Base-by-base conservation (phyloP, 2,797 vertebrate species). In the Parauchenoglanis ngamensis region DNA sequence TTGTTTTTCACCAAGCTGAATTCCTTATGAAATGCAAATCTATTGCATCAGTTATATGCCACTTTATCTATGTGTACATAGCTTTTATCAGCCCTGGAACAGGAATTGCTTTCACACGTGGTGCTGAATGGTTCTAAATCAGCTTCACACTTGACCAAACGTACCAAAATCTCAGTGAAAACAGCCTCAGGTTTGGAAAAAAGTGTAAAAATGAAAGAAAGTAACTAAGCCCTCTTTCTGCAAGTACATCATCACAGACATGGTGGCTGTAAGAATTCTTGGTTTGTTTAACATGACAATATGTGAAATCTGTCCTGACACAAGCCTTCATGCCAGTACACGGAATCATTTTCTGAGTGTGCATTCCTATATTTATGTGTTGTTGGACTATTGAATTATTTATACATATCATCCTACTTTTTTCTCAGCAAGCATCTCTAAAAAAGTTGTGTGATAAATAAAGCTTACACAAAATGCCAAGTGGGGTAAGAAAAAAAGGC, bases 131-230 rank as follows among this genome's bases (percentile, higher is more conserved):
- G n/a, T 54, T 52, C 63, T 35, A 54, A 52, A 83, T 54, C 63
- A 52, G 46, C 28, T 68, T 68, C 46, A 31, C 46, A 11, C 17
- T 54, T 4, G 5, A 83, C 10, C 63, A 54, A 83, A 68, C 13
- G 2, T 28, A 67, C 13, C 57, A 46, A 63, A 81, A 3, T 67
- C 59, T 35, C 7, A 83, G 25, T 52, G 61, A 56, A 61, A 61
- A 61, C 78, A 44, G 78, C 59, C 80, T 28, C 80, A 28, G 80
- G 61, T 82, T 82, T 82, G 80, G 61, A 83, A 83, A 82, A 67
- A 67, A 65, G 61, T 82, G 80, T 67, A 28, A 82, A 52, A 67
- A 21, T 31, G 46, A 52, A 67, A 83, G 61, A n/a, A 65, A 19
- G 31, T 83, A 83, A 52, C 44, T 59, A 65, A 67, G 80, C 44